These are phyloP conservation scores for Brachypterus glaber DNA, from an alignment of 2,888 invertebrate species.

Conservation along the genomic window DNA sequence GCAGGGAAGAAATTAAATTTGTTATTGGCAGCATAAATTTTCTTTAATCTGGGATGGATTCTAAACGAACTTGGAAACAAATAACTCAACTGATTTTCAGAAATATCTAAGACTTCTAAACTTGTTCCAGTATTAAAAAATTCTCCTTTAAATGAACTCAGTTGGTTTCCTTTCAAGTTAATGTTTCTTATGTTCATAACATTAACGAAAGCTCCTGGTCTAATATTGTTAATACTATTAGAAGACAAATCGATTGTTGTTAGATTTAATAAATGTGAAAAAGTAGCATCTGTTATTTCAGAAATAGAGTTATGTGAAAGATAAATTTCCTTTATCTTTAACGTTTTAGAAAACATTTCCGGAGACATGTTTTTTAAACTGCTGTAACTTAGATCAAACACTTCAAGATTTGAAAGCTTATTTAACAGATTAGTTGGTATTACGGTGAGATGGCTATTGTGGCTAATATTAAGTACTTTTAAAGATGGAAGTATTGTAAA, in stretches of 20 bases:
- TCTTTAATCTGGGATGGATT: constrained; percentile 68
- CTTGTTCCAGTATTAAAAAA: constrained; percentile 77
- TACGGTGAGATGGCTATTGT: constrained; percentile 58
- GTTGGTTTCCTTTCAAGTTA: constrained; percentile 64
- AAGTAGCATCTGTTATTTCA: constrained; percentile 68
- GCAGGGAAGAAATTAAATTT: constrained; percentile 78
- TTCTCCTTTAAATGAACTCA: constrained; percentile 74
- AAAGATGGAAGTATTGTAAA: constrained; percentile 59
- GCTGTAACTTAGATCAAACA: constrained; percentile 65
- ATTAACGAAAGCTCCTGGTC: constrained; percentile 67
- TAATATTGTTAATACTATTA: constrained; percentile 67
- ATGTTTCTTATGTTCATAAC: constrained; percentile 64
- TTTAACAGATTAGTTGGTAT: constrained; percentile 60
- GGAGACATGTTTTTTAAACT: constrained; percentile 64
- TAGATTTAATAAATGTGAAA: constrained; percentile 66
- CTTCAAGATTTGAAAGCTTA: constrained; percentile 56
- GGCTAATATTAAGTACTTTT: constrained; percentile 64
- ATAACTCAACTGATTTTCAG: constrained; percentile 70
- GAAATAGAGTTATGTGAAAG: constrained; percentile 64
- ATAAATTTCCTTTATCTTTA: constrained; percentile 56
- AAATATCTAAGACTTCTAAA: constrained; percentile 70
- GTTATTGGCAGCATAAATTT: constrained; percentile 64
- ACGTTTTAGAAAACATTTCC: constrained; percentile 59
- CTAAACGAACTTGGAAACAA: constrained; percentile 77
- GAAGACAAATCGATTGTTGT: constrained; percentile 66